Conservation (phyloP, 2,888 invertebrate genomes). For the Dasypogon diadema region DNA sequence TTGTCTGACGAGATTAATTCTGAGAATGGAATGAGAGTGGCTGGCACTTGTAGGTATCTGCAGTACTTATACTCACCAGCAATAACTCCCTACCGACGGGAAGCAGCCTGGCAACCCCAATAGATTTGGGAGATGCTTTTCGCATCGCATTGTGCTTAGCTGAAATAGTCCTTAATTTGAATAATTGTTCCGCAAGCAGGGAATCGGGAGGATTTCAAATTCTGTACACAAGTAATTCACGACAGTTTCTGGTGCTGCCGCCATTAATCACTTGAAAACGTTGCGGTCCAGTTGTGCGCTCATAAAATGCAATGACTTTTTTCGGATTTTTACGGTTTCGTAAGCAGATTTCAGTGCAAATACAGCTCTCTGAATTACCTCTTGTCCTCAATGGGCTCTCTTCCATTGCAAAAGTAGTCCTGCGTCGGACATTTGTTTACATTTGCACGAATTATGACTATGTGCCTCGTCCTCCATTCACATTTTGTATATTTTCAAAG, state of each 20-base stretch:
- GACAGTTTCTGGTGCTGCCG: constrained; percentile 4
- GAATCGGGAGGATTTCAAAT: constrained; percentile 16
- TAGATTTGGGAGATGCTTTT: background rate
- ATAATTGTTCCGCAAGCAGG: constrained; percentile 24
- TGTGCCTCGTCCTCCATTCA: constrained; percentile 5
- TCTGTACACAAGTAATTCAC: constrained; percentile 23
- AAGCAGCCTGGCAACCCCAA: background rate
- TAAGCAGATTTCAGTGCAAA: constrained; percentile 39
- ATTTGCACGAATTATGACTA: constrained; percentile 48
- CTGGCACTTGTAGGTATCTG: background rate
- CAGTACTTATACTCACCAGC: background rate
- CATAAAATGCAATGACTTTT: constrained; percentile 43
- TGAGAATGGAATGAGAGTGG: background rate
- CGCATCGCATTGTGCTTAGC: background rate
- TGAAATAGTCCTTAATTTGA: constrained; percentile 29
- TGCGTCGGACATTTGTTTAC: constrained; percentile 48
- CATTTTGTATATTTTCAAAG: constrained; percentile 43
- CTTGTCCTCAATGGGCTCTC: constrained; percentile 48
- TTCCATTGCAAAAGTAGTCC: constrained; percentile 39
- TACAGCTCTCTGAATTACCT: constrained; percentile 28
- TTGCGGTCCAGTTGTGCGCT: constrained; percentile 37
- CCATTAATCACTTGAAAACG: constrained; percentile 35
- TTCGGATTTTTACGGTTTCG: constrained; percentile 43
- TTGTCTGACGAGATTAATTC: constrained; percentile 35
- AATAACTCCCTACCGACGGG: background rate